Evolutionary conservation across 2,797 vertebrate species (phyloP), one percentile per base, ranked within the genome.

Genomic region (Myotis vivesi): DNA sequence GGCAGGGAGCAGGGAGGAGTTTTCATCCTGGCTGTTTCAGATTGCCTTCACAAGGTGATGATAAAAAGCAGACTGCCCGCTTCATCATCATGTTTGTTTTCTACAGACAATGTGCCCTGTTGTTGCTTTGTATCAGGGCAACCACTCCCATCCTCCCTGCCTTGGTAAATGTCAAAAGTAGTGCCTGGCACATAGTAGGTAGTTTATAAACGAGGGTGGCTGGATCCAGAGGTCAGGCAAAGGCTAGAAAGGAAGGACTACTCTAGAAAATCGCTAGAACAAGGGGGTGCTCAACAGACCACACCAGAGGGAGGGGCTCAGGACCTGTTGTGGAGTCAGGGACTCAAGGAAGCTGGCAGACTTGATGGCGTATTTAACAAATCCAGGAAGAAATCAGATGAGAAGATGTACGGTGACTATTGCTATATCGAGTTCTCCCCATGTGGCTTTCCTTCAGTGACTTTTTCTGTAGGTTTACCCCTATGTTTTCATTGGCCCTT

Each of bases 261-360:
- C 28, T 82, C 10, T 71, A 19, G 41, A 41, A 59, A 72, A 20
- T 15, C 15, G 3, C 16, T 33, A 57, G 72, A 64, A 84, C 36
- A 20, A 28, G 80, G 62, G 20, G n/a, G n/a, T 0, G 4, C n/a
- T 66, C 38, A 25, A 25, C 5, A 72, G 53, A n/a, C 16, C 38
- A 44, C 12, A 7, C 11, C 5, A 46, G 71, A 19, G 20, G 68
- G 85, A 64, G 59, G 33, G n/a, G 5, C 30, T 77, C 57, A 5
- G 71, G 71, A 19, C 22, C 1, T 13, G 19, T 0, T 23, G 20
- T 59, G 69, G 57, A 41, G 33, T 3, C 0, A 0, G 59, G 25
- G 25, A 20, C 30, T 36, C 10, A 16, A 51, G 41, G 41, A 59
- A 68, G 30, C 38, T 44, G 38, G 77, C 17, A 19, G 12, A 15